phyloP scores from a whole-genome alignment of 1,140 invertebrate species.

The Spodoptera litura region DNA sequence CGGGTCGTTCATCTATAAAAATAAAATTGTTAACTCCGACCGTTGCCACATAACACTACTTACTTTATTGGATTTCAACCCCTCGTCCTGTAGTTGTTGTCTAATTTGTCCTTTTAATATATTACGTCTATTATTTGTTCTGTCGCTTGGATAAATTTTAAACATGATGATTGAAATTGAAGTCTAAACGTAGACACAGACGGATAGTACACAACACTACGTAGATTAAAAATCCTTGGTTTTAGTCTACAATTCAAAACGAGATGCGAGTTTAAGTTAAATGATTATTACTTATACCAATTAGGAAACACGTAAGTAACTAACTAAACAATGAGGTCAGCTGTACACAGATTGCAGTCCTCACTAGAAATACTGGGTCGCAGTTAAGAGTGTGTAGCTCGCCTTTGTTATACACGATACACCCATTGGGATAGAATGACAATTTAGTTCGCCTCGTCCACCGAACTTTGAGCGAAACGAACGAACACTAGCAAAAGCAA shows the following conservation, averaged over 20 bases:
- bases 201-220: too few species aligned
- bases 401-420: slow-evolving; percentile 1
- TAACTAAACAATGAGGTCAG: not conserved
- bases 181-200: too few species aligned
- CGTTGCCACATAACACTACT: slow-evolving; percentile 48
- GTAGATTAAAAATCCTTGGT: too few species aligned
- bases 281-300: too few species aligned
- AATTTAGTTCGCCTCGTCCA: slow-evolving; percentile 1
- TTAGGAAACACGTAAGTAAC: too few species aligned
- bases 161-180: too few species aligned
- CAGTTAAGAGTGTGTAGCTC: not conserved
- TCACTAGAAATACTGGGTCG: too few species aligned
- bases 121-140: not conserved
- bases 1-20: slow-evolving; percentile 64
- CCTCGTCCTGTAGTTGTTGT: slow-evolving; percentile 5
- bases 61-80: slow-evolving; percentile 6
- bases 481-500: not conserved
- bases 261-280: too few species aligned
- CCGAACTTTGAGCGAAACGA: not conserved
- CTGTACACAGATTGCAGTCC: too few species aligned
- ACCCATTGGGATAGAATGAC: not conserved
- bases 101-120: not conserved
- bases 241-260: too few species aligned
- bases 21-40: slow-evolving; percentile 60
- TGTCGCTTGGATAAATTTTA: too few species aligned